Base-by-base conservation (phyloP, 2,888 invertebrate genomes). In the Eilema caniola region DNA sequence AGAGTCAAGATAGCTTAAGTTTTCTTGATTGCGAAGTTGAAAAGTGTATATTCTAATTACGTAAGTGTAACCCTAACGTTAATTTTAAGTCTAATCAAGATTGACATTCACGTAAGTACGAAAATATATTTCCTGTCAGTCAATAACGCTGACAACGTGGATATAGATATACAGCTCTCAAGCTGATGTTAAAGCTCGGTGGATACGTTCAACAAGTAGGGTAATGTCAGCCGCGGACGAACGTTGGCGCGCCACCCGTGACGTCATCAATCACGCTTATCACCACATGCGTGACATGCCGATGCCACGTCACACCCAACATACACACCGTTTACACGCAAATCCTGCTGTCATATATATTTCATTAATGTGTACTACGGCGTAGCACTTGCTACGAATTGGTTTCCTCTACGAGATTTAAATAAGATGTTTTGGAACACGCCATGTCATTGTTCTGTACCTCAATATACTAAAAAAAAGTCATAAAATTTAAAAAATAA, bases 211-310 rank as follows among this genome's bases (percentile, higher is more conserved):
- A 83, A 83, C 82, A 83, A 83, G 90, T 90, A 84, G 84, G 86
- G 78, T 89, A 89, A 90, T 89, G 85, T 80, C 69, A 41, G 65
- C 69, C 69, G 75, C 72, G 75, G 77, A 73, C 78, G 79, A 79
- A 76, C 74, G 79, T 73, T 72, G 77, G 47, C 74, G 73, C 70
- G 70, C 78, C 84, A 71, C 63, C 70, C 82, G 88, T 93, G 92
- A 92, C 90, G 92, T 89, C 93, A 92, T 94, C 92, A 93, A 94
- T 94, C 94, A 93, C 88, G 87, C 87, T 93, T 93, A 94, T 94
- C 94, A 88, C 83, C 72, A 76, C 75, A 70, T 73, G 76, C 78
- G 87, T 84, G 86, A 82, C 82, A 80, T 75, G 82, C 81, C 73
- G 74, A 72, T 79, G 70, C 75, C 67, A 79, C 80, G 83, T 86